phyloP scores from a whole-genome alignment of 2,797 vertebrate species.

The Syncerus caffer region DNA sequence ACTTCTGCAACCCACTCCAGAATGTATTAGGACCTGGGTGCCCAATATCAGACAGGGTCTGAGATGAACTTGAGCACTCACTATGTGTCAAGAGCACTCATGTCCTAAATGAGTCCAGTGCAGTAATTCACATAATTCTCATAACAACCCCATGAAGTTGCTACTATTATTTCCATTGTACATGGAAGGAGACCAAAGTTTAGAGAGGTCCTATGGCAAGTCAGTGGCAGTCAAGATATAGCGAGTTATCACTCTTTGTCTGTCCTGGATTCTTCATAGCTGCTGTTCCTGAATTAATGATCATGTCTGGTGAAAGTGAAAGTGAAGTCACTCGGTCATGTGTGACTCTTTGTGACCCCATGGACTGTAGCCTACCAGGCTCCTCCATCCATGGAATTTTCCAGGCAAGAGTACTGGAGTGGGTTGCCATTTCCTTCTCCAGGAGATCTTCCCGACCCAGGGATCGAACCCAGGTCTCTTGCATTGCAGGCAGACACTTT shows the following conservation, averaged over 20 bases:
- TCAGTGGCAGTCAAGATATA: not conserved
- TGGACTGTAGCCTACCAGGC: not conserved
- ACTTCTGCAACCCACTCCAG: not conserved
- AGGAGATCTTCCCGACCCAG: accelerated
- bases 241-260: not conserved
- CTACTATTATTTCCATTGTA: not conserved
- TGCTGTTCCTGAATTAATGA: not conserved
- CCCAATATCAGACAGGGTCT: not conserved
- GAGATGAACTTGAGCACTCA: not conserved
- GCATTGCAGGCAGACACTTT: not conserved
- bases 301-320: not conserved
- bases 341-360: not conserved
- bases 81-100: not conserved
- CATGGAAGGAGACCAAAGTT: not conserved
- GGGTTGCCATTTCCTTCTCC: not conserved
- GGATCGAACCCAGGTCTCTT: not conserved
- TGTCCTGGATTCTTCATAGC: not conserved
- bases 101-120: not conserved
- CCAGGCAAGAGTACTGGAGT: not conserved
- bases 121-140: not conserved
- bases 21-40: not conserved
- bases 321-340: not conserved
- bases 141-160: not conserved
- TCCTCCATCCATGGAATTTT: not conserved
- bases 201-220: not conserved